Conservation (phyloP, 2,113 vertebrate species). For the Mohoua ochrocephala region DNA sequence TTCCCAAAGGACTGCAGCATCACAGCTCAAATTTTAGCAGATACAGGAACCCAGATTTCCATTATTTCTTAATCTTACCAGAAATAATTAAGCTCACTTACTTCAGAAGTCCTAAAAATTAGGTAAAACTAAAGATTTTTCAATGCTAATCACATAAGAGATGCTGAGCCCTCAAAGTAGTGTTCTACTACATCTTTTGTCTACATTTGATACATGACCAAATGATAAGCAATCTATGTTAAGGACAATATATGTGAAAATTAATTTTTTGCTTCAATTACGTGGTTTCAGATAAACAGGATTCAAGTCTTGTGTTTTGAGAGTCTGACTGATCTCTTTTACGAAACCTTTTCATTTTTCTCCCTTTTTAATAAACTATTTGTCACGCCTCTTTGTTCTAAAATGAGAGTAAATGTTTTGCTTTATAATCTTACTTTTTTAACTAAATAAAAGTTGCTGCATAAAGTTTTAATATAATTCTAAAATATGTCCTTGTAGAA, state of each 20-base stretch:
- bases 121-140: neutral
- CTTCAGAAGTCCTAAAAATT: neutral
- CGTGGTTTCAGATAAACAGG: constrained; percentile 21
- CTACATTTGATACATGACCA: neutral
- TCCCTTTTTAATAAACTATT: neutral
- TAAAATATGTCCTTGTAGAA: constrained; percentile 76
- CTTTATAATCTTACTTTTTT: constrained; percentile 67
- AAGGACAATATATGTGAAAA: neutral
- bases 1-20: neutral
- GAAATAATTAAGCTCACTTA: neutral
- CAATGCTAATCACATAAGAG: neutral
- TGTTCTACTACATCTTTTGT: neutral
- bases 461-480: constrained; percentile 70
- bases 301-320: constrained; percentile 2
- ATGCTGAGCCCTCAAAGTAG: neutral
- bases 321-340: neutral
- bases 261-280: constrained; percentile 14
- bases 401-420: constrained; percentile 61
- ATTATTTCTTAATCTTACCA: neutral
- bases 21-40: neutral
- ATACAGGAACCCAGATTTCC: neutral
- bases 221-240: neutral
- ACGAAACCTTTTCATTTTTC: neutral
- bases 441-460: constrained; percentile 72
- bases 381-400: neutral